phyloP scores from a whole-genome alignment of 2,888 invertebrate genomes.

The Dyspetes luteomarginatus region DNA sequence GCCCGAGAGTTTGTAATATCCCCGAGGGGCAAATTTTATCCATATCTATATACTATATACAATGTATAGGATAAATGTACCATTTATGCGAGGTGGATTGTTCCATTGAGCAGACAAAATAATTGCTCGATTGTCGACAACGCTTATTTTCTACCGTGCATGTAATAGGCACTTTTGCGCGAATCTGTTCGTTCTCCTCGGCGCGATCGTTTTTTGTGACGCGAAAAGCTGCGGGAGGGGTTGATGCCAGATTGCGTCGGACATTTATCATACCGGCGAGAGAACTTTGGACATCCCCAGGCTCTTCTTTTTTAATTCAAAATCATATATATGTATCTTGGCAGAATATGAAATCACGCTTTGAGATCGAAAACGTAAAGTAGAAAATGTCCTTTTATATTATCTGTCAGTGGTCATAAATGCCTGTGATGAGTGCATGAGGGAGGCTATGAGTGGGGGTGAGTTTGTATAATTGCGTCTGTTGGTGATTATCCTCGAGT shows the following conservation, averaged over 20 bases:
- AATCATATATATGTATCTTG: not conserved
- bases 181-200: slow-evolving; percentile 30
- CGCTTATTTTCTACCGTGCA: slow-evolving; percentile 25
- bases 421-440: too few species aligned
- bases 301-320: slow-evolving; percentile 15
- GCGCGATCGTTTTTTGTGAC: not conserved
- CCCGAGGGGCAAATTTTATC: slow-evolving; percentile 37
- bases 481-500: too few species aligned
- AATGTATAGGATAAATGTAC: slow-evolving; percentile 48
- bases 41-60: slow-evolving; percentile 9
- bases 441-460: too few species aligned
- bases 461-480: too few species aligned
- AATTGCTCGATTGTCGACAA: slow-evolving; percentile 62
- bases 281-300: not conserved
- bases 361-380: not conserved
- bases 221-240: not conserved
- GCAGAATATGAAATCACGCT: not conserved
- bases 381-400: too few species aligned
- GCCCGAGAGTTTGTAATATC: slow-evolving; percentile 3
- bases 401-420: too few species aligned
- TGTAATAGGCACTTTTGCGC: slow-evolving; percentile 51
- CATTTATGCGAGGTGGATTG: slow-evolving; percentile 56
- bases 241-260: not conserved
- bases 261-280: not conserved
- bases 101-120: slow-evolving; percentile 65